Base-by-base conservation (phyloP, 2,113 vertebrate species). In the Epinephelus lanceolatus region DNA sequence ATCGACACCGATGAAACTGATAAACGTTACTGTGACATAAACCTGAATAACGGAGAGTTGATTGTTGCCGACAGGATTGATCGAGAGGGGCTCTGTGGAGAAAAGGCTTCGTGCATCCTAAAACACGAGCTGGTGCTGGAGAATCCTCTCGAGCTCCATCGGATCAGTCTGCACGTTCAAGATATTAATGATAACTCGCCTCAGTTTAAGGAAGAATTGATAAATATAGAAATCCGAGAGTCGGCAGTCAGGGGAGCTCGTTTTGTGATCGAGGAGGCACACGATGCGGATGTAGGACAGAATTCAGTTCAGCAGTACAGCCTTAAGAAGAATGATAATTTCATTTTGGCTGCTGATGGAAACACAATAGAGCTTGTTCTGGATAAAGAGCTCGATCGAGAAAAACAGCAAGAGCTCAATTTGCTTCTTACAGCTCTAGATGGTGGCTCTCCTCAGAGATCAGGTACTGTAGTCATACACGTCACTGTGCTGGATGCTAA, bases 121-220 rank as follows among this genome's bases (percentile, higher is more conserved):
- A 92, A 94, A 12, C 9, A 94, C 27, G 96, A 97, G 84, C 89
- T 91, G 6, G 75, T 97, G 19, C 56, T 92, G 0, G 92, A 23
- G 72, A 92, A 88, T 81, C 93, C 91, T 13, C 83, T 95, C 1
- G 91, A 95, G 81, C 86, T 95, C 27, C 86, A 94, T 84, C 82
- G 74, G 69, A 77, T 95, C 15, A 68, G 40, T 51, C 83, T 96
- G 4, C 90, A 94, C 18, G 80, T 97, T 19, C 92, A 93, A 72
- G 96, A 97, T 74, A 80, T 96, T 40, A 97, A 97, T 87, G 96
- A 97, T 68, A 96, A 97, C 60, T 30, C 90, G 0, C 96, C 96
- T 0, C 69, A 60, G 2, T 97, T 97, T 89, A 66, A 70, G 0
- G 94, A 81, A 3, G 77, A 78, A 0, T 18, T 15, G 0, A 92